Conservation (phyloP, 2,888 invertebrate species). For the Andrena bicolor region DNA sequence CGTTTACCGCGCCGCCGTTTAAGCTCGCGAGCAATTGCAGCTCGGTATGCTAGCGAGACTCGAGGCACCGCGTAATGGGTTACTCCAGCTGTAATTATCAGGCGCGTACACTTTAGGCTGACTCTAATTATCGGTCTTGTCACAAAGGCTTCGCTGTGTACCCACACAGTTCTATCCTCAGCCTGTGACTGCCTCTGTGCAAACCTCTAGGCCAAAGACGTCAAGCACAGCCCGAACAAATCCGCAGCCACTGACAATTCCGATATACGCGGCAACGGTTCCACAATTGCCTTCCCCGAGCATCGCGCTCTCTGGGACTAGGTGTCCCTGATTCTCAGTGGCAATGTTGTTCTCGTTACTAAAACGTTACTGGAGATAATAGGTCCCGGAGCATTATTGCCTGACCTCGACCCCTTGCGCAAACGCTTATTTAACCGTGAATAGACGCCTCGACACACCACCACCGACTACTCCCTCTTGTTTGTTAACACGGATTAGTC, state of each 20-base stretch:
- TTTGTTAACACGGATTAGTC: conserved; percentile 5
- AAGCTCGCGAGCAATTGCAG: not conserved
- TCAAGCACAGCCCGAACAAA: conserved; percentile 39
- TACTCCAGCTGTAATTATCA: conserved; percentile 53
- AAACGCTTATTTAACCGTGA: conserved; percentile 27
- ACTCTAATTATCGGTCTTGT: conserved; percentile 48
- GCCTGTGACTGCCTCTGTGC: not conserved
- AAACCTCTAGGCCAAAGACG: conserved; percentile 51
- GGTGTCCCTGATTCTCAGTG: not conserved
- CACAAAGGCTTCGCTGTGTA: conserved; percentile 44
- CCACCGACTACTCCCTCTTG: not conserved
- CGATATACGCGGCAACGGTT: conserved; percentile 26
- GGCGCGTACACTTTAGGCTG: conserved; percentile 48
- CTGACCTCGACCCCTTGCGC: conserved; percentile 28
- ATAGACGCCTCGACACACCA: not conserved
- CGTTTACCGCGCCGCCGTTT: not conserved
- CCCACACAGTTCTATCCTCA: not conserved
- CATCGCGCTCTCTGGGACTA: not conserved
- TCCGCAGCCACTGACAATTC: conserved; percentile 25
- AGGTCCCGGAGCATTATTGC: conserved; percentile 19
- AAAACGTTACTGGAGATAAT: conserved; percentile 26
- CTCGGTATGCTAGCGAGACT: not conserved
- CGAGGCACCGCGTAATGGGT: conserved; percentile 39
- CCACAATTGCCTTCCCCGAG: conserved; percentile 18
- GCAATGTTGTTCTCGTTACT: conserved; percentile 26